Evolutionary conservation across 2,113 vertebrate species (phyloP), one percentile per base, ranked within the genome.

Genomic region (Seriola aureovittata): DNA sequence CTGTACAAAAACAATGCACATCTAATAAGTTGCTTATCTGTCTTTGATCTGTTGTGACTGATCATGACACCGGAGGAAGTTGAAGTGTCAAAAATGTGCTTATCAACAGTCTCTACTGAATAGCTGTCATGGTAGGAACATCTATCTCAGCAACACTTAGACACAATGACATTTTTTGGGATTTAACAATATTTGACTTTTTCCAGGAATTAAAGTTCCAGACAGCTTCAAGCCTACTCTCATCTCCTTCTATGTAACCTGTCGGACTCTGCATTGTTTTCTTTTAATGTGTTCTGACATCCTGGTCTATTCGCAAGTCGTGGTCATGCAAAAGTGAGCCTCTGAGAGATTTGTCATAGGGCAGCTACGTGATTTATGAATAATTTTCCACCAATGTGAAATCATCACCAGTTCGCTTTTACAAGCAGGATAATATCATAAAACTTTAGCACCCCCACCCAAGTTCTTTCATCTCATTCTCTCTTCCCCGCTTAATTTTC

Each of bases 371-470:
- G 82, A 92, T 81, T 93, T 92, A 83, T 80, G 59, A 82, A 81
- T 85, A 12, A 78, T 89, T 87, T 91, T 92, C 90, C 86, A 90
- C 63, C 55, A 32, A 84, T 74, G 78, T 87, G 71, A 92, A 92
- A 91, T 90, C 75, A 88, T 91, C 81, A 79, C 73, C 75, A 80
- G 55, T 73, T 16, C 23, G 8, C 42, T 82, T 93, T 91, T 87
- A 91, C 23, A 75, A 89, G 83, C 71, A 82, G 52, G 46, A 87
- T 85, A 84, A 81, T 85, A 79, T 77, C 78, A 85, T 88, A 83
- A 86, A 91, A 77, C 29, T 0, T 23, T 70, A 42, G 63, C 19
- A 73, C 55, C 11, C 40, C 50, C n/a, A 72, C 52, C 62, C 71
- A 89, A 71, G 32, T 52, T 29, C 75, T 85, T 92, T 90, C 75